Evolutionary conservation across 2,113 vertebrate genomes (phyloP), one percentile per base, ranked within the genome.

Genomic region (Carassius gibelio): DNA sequence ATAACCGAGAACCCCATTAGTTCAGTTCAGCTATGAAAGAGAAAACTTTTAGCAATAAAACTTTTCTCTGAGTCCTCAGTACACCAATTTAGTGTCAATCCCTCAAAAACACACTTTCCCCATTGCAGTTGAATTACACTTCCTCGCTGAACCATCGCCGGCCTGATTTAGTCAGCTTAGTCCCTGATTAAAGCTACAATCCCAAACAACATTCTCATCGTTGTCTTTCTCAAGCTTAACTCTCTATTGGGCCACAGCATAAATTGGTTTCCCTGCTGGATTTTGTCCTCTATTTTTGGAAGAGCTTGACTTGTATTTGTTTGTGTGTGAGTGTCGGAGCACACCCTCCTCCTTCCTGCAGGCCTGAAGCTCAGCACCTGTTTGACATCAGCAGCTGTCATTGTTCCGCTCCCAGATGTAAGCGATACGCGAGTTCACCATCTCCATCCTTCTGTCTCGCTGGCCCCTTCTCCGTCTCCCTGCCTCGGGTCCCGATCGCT

Each of bases 301-400:
- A 55, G 50, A 6, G 8, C 30, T 76, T 55, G 74, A 76, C 26
- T 52, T 75, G 55, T 14, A 21, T 48, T 57, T 26, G 14, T 19
- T 38, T 85, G 75, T 80, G 59, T 75, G 52, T 74, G 42, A 57
- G n/a, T 61, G 69, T 81, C 30, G 36, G 23, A 30, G 75, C 75
- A 83, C 88, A 57, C 78, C 85, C 82, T 72, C 6, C 42, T 77
- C 66, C 42, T 71, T 75, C 89, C 85, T 82, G 38, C 48, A 86
- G 86, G 81, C 87, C 26, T 84, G 68, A 87, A 85, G 77, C 81
- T 78, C 88, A 88, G 88, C 90, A 91, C 89, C 90, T 91, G 90
- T 90, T 82, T 86, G 89, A 90, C 82, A 85, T 86, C 85, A 86
- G 86, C 87, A 88, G 85, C 89, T 91, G 89, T 79, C 89, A 88